Percentiles rank a stretch among this genome's conserved stretches.
Evolutionary conservation across 1,140 invertebrate genomes (phyloP).

Genomic region (Drosophila elegans): DNA sequence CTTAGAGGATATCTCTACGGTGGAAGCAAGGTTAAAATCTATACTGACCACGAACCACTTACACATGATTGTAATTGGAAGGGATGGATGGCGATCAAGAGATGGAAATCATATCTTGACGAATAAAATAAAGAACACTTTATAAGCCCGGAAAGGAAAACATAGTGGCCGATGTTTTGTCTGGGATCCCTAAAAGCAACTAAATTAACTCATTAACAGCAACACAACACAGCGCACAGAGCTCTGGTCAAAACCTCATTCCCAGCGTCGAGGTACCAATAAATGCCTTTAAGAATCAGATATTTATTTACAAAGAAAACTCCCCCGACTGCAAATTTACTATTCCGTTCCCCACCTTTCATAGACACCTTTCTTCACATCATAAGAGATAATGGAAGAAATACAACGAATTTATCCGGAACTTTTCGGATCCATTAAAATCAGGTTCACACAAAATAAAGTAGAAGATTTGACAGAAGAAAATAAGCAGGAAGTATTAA

Average conservation of each 20-base stretch:
- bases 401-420: too few relatives aligned
- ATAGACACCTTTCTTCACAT: neutral
- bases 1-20: constrained; percentile 75
- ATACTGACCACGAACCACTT: constrained; percentile 82
- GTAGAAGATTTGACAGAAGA: neutral
- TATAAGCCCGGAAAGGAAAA: constrained; percentile 37
- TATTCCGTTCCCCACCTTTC: neutral
- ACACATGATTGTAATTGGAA: constrained; percentile 71
- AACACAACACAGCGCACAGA: too few relatives aligned
- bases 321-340: neutral
- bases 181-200: too few relatives aligned
- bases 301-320: constrained; percentile 16
- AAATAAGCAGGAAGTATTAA: constrained; percentile 1
- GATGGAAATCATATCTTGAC: constrained; percentile 71
- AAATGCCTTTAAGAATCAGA: constrained; percentile 6
- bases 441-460: neutral
- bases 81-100: constrained; percentile 77
- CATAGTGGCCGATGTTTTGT: too few relatives aligned
- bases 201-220: too few relatives aligned
- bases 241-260: too few relatives aligned
- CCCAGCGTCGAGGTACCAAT: neutral
- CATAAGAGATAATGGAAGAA: too few relatives aligned
- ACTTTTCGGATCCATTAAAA: too few relatives aligned
- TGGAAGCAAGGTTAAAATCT: constrained; percentile 56
- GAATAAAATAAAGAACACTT: constrained; percentile 80